Conservation (phyloP, 2,888 invertebrate species). For the Ephialtes manifestator region DNA sequence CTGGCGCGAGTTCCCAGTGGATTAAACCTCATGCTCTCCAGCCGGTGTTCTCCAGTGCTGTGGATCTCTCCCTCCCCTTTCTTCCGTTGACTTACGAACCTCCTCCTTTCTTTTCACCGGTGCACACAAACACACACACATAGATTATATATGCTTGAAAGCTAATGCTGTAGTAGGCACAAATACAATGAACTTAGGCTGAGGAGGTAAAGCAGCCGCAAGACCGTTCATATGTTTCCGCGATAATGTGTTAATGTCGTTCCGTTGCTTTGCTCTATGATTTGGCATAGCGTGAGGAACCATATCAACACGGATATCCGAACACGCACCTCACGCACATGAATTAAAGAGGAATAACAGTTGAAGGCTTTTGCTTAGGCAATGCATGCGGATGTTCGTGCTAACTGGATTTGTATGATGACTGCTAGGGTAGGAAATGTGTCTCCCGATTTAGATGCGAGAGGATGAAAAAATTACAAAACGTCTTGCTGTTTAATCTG, state of each 20-base stretch:
- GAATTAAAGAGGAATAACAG: background rate
- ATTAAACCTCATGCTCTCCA: conserved; percentile 73
- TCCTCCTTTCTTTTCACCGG: conserved; percentile 21
- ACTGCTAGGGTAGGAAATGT: background rate
- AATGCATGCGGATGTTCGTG: conserved; percentile 36
- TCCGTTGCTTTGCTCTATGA: background rate
- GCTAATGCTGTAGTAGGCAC: background rate
- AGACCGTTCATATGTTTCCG: conserved; percentile 9
- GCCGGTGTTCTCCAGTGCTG: conserved; percentile 42
- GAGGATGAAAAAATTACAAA: background rate
- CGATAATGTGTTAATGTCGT: conserved; percentile 21
- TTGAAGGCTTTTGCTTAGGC: conserved; percentile 32
- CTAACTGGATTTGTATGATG: conserved; percentile 8
- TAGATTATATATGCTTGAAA: background rate
- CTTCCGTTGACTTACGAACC: conserved; percentile 22
- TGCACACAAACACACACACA: background rate
- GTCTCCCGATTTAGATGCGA: background rate
- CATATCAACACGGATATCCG: conserved; percentile 51
- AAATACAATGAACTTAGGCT: background rate
- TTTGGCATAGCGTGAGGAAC: background rate
- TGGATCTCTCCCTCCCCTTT: conserved; percentile 64
- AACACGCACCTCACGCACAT: conserved; percentile 15
- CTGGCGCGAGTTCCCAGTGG: conserved; percentile 73
- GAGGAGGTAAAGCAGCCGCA: background rate
- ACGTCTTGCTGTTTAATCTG: background rate